Evolutionary conservation across 2,888 invertebrate genomes (phyloP), one percentile per base, ranked within the genome.

Genomic region (Griposia aprilina): DNA sequence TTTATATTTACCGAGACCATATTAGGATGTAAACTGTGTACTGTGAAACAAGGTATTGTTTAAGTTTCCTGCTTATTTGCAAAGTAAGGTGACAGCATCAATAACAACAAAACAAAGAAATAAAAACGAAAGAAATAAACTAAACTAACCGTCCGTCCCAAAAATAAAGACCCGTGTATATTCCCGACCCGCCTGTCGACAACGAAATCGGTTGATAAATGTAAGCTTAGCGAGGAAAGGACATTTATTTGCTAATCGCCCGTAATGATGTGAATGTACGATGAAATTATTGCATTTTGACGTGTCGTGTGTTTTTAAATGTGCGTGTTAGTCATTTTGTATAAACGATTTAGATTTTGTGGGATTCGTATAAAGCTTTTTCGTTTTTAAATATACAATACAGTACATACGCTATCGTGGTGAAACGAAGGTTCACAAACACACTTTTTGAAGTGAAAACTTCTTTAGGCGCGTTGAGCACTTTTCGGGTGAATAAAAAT

Each of bases 231-330:
- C 75, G 65, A 77, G 30, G 52, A 69, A 73, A 76, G 70, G 70
- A 82, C 80, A 74, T 89, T 86, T 84, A 83, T 83, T 83, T 83
- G 86, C 73, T 89, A 88, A 88, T 88, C 79, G 78, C 11, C 66
- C 59, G 36, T 81, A 78, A 78, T 82, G 70, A 55, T n/a, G 72
- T 62, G 74, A 78, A 74, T 62, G 60, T 71, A 55, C 79, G 59
- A 67, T 41, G 65, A 81, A 85, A 76, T 87, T 79, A 86, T 83
- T 78, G 70, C 81, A 62, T 67, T 79, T 52, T 79, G 65, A 83
- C 87, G 86, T 83, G 83, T 83, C 59, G 30, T 62, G 83, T 15
- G 67, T 73, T 80, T 50, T 66, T 60, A 79, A 83, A 66, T 74
- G 50, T 26, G 23, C 8, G 45, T 23, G 57, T 83, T 78, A 83